Conservation (phyloP, 92 coral and sea anemone genomes). For the Porites rus region DNA sequence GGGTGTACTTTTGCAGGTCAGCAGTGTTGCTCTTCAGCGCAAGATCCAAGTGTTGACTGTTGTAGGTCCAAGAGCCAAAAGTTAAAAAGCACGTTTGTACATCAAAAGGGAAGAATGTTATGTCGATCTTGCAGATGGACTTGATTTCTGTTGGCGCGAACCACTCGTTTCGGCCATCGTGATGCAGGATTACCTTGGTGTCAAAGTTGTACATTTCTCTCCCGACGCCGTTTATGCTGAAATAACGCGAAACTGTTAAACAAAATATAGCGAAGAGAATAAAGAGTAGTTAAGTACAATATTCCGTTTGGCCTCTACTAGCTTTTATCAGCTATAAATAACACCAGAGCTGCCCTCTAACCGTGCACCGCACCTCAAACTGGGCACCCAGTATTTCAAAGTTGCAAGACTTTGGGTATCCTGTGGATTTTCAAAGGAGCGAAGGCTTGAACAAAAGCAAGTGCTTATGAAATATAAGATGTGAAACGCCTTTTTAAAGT, state of each 20-base stretch:
- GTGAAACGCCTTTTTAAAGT: no score
- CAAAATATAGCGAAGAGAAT: background rate
- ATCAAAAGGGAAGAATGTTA: conserved; percentile 94
- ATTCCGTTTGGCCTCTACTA: no score
- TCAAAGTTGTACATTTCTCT: conserved; percentile 94
- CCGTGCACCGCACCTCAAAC: no score
- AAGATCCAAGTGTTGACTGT: conserved; percentile 69
- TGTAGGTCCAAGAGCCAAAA: conserved; percentile 95
- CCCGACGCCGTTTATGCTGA: conserved; percentile 85
- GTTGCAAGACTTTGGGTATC: no score
- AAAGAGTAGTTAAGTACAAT: no score
- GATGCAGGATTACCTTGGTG: conserved; percentile 75
- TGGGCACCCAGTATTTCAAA: no score
- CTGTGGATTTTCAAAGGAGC: no score
- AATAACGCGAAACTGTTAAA: background rate
- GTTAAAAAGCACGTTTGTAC: conserved; percentile 79
- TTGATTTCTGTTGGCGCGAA: conserved; percentile 91
- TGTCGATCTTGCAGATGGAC: conserved; percentile 95
- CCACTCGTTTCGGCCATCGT: conserved; percentile 85
- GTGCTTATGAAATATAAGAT: no score
- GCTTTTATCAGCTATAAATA: no score
- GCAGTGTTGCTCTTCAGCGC: conserved; percentile 68
- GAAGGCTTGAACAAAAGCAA: no score
- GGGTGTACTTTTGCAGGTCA: conserved; percentile 88
- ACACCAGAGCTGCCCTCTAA: no score